Evolutionary conservation across 2,888 invertebrate species (phyloP).

Genomic region (Phasia obesa): DNA sequence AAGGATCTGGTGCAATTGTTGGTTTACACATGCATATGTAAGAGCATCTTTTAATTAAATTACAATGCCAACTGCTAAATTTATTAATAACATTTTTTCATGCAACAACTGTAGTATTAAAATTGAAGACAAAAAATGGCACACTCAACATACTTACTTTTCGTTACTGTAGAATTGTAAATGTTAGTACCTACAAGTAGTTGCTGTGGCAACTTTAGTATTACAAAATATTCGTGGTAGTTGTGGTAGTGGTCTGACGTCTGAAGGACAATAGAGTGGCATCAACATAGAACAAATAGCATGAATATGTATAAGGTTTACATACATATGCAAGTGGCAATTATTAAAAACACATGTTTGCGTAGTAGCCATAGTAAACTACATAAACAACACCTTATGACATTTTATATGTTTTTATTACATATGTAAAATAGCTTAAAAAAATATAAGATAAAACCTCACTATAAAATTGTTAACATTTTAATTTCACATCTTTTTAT

Average conservation of each 20-base stretch:
- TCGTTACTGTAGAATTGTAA: slow-evolving; percentile 10
- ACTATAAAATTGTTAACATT: slow-evolving; percentile 5
- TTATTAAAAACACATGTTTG: slow-evolving; percentile 19
- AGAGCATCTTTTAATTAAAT: slow-evolving; percentile 62
- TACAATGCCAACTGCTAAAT: slow-evolving; percentile 59
- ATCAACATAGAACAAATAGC: slow-evolving; percentile 13
- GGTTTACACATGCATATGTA: not conserved
- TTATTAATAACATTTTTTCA: slow-evolving; percentile 21
- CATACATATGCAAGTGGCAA: slow-evolving; percentile 19
- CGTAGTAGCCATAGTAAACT: slow-evolving; percentile 25
- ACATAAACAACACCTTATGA: slow-evolving; percentile 53
- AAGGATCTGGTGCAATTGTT: slow-evolving; percentile 15
- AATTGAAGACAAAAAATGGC: slow-evolving; percentile 19
- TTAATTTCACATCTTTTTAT: not conserved
- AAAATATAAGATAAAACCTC: slow-evolving; percentile 25
- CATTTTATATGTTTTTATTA: slow-evolving; percentile 45
- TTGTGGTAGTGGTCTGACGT: slow-evolving; percentile 19
- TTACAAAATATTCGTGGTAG: slow-evolving; percentile 6
- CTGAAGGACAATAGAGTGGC: slow-evolving; percentile 34
- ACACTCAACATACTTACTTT: slow-evolving; percentile 13
- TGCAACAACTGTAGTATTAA: slow-evolving; percentile 2
- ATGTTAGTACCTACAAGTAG: not conserved
- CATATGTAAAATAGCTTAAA: slow-evolving; percentile 25
- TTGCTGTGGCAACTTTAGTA: slow-evolving; percentile 14
- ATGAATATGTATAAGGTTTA: slow-evolving; percentile 20